Evolutionary conservation across 2,797 vertebrate genomes (phyloP), one percentile per base, ranked within the genome.

Genomic region (Hydrolagus colliei): DNA sequence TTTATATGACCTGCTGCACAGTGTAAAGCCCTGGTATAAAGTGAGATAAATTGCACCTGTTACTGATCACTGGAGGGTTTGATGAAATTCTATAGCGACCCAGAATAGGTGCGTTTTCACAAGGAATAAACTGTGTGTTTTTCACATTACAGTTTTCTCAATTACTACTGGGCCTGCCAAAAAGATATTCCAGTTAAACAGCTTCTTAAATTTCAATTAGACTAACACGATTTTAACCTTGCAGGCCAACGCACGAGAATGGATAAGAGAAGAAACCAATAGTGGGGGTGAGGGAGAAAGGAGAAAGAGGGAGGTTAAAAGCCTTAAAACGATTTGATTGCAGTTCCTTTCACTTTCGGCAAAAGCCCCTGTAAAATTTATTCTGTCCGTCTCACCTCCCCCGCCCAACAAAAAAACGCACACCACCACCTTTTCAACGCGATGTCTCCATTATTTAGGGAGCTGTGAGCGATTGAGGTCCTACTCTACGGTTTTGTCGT

Each of bases 41-140:
- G 79, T 84, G 79, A 84, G 79, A 84, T 84, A 84, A 84, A 71
- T 84, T 84, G 65, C 65, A 18, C 65, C 79, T 84, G 79, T 84
- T 84, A 84, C 79, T 84, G 79, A 84, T 84, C 79, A 84, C 79
- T 84, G 79, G 79, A 84, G 79, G 65, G 79, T 84, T 84, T 84
- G 79, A 84, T 84, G 79, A 68, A 84, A 84, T 84, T 84, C 65
- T 84, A 84, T 84, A 71, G 79, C 79, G 20, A 84, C 79, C 10
- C 79, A 84, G 9, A 20, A 11, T 84, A 41, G 16, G 32, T 71
- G 65, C 20, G 62, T 84, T 84, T 84, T 68, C 79, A 16, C 32
- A 71, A 71, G 79, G n/a, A 84, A 84, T 71, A 71, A 84, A 71
- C 18, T 13, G 79, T 71, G 27, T 27, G 35, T 16, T 35, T 68